These are phyloP conservation scores for Drosophila kokeensis DNA, from an alignment of 2,888 invertebrate genomes.

Conservation along the genomic window DNA sequence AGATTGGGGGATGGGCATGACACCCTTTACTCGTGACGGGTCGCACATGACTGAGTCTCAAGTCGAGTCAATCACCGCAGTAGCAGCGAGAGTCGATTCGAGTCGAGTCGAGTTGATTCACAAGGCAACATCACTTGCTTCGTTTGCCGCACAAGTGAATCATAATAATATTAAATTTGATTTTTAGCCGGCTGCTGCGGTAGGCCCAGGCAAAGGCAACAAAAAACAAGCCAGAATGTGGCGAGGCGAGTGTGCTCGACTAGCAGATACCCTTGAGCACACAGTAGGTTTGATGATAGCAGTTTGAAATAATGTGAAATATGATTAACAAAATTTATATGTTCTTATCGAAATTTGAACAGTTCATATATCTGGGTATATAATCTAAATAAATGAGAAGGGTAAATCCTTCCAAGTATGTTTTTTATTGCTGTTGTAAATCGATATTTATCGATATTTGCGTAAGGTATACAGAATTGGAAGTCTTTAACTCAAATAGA, in stretches of 20 bases:
- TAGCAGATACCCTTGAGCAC: neutral
- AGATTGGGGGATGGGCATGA: conserved; percentile 19
- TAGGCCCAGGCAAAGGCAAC: conserved; percentile 31
- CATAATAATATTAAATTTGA: conserved; percentile 82
- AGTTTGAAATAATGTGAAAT: neutral
- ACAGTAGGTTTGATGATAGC: neutral
- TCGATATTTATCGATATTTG: neutral
- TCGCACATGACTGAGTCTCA: conserved; percentile 60
- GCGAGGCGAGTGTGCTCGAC: neutral
- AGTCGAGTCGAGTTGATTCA: conserved; percentile 25
- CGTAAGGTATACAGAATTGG: neutral
- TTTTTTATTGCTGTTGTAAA: too few species aligned
- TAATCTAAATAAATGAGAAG: neutral
- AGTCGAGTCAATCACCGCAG: conserved; percentile 51
- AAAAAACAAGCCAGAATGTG: neutral
- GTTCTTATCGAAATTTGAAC: neutral
- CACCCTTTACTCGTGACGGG: conserved; percentile 51
- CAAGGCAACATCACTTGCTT: conserved; percentile 75
- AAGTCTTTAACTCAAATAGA: neutral
- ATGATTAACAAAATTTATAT: fast-evolving
- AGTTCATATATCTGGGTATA: neutral
- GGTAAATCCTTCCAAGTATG: neutral
- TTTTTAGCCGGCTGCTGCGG: conserved; percentile 66
- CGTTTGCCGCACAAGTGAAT: conserved; percentile 79
- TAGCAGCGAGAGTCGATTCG: neutral